phyloP scores from a whole-genome alignment of 92 coral and sea anemone species.

The Porites cylindrica region DNA sequence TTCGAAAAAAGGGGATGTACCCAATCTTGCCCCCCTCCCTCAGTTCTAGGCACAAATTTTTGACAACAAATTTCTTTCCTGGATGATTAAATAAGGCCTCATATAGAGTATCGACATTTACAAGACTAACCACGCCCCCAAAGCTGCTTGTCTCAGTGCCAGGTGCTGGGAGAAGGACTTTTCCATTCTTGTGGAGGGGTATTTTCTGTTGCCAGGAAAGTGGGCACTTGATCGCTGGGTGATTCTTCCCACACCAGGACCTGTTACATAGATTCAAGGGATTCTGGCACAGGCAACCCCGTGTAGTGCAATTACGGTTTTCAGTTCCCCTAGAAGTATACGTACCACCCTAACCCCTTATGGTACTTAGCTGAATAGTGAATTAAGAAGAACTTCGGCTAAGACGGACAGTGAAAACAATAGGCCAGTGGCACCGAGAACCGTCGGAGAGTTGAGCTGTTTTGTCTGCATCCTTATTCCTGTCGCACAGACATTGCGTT shows the following conservation, averaged over 20 bases:
- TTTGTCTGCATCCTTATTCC: not conserved
- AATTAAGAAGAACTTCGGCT: not conserved
- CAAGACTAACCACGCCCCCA: constrained; percentile 22
- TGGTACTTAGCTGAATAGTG: not conserved
- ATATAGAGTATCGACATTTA: constrained; percentile 1
- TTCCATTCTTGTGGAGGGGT: constrained; percentile 16
- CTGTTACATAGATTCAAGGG: not conserved
- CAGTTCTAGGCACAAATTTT: not conserved
- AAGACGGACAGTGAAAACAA: not conserved
- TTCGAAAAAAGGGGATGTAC: too few species aligned
- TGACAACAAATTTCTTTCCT: not conserved
- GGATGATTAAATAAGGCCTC: constrained; percentile 52
- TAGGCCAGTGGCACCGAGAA: constrained; percentile 5
- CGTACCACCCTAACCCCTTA: too few species aligned
- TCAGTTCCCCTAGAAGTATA: not conserved
- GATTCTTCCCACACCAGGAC: not conserved
- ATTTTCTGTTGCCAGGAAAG: constrained; percentile 10
- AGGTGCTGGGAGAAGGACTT: constrained; percentile 22
- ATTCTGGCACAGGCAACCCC: constrained; percentile 4
- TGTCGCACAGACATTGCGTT: constrained; percentile 1
- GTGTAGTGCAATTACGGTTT: too few species aligned
- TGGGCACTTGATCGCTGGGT: constrained; percentile 31
- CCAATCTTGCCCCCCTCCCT: too few species aligned
- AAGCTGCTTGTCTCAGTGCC: constrained; percentile 7
- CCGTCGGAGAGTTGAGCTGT: not conserved